phyloP scores from a whole-genome alignment of 1,140 invertebrate species.

The Drusus annulatus region DNA sequence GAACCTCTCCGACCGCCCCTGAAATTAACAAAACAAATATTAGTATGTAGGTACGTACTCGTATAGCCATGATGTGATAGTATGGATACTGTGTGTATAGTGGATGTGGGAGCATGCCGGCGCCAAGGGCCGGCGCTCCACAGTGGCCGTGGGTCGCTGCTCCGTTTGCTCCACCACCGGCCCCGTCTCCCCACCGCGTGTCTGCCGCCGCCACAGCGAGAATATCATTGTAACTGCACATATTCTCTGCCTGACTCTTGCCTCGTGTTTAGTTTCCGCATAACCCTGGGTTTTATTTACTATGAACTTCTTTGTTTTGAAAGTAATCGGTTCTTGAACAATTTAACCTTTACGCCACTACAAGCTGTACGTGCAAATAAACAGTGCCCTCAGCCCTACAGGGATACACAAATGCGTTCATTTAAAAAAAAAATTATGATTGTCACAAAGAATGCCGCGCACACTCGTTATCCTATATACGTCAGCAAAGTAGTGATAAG shows the following conservation, averaged over 20 bases:
- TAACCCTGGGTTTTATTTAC: conserved; percentile 2
- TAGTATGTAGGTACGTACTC: no score
- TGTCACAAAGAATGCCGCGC: no score
- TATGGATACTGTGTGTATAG: conserved; percentile 62
- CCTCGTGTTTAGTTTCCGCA: conserved; percentile 18
- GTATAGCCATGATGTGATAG: background rate
- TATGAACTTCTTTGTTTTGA: background rate
- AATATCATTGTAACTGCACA: conserved; percentile 54
- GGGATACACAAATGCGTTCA: no score
- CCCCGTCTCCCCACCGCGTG: conserved; percentile 58
- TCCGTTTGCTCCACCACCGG: conserved; percentile 68
- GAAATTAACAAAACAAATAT: no score
- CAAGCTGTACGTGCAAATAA: no score
- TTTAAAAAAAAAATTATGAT: no score
- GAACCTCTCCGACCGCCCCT: no score
- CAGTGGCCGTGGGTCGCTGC: conserved; percentile 65
- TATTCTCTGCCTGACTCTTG: conserved; percentile 25
- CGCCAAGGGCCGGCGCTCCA: conserved; percentile 57
- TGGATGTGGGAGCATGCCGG: conserved; percentile 79
- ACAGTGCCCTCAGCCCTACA: no score
- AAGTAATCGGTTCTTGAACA: no score
- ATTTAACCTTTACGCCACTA: no score
- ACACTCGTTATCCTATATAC: no score
- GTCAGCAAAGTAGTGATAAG: no score
- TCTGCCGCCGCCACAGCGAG: conserved; percentile 67